A percentile compares a stretch with the other conserved stretches of the same genome.
These are phyloP conservation scores for Anthopleura xanthogrammica DNA, from an alignment of 92 coral and sea anemone genomes.

Conservation along the genomic window DNA sequence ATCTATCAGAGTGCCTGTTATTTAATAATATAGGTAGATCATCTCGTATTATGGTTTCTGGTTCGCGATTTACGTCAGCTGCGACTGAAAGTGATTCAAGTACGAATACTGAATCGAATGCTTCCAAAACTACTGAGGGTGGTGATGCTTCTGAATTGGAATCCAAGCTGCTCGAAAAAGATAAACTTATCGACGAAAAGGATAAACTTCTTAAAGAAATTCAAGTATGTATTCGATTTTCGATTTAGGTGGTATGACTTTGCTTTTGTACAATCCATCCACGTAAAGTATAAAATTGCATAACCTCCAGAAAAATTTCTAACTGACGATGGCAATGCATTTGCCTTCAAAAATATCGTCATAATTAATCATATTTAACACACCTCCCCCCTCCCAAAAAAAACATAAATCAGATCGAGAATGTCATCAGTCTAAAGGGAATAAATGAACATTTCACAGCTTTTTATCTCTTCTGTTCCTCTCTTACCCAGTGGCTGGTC, in stretches of 20 bases:
- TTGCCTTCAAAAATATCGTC: too few relatives aligned
- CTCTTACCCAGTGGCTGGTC: too few relatives aligned
- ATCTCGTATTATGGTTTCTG: conserved; percentile 2
- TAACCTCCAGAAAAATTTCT: not conserved
- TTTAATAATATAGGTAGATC: conserved; percentile 11
- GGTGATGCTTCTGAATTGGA: conserved; percentile 29
- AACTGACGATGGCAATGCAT: not conserved
- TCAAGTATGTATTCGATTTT: conserved; percentile 48
- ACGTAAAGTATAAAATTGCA: not conserved
- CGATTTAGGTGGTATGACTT: not conserved
- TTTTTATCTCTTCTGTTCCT: too few relatives aligned
- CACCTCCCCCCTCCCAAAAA: too few relatives aligned
- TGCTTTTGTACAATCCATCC: not conserved
- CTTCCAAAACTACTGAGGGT: conserved; percentile 27
- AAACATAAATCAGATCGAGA: too few relatives aligned
- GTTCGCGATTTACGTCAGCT: conserved; percentile 21
- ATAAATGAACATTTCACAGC: too few relatives aligned
- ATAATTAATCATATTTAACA: too few relatives aligned
- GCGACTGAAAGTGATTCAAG: conserved; percentile 25
- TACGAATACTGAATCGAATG: conserved; percentile 18
- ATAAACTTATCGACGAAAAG: conserved; percentile 71
- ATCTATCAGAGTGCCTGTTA: conserved; percentile 5
- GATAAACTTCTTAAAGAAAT: conserved; percentile 82
- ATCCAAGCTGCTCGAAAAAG: conserved; percentile 55
- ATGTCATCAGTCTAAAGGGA: too few relatives aligned